Evolutionary conservation across 2,888 invertebrate genomes (phyloP).

Genomic region (Phyllotreta cruciferae): DNA sequence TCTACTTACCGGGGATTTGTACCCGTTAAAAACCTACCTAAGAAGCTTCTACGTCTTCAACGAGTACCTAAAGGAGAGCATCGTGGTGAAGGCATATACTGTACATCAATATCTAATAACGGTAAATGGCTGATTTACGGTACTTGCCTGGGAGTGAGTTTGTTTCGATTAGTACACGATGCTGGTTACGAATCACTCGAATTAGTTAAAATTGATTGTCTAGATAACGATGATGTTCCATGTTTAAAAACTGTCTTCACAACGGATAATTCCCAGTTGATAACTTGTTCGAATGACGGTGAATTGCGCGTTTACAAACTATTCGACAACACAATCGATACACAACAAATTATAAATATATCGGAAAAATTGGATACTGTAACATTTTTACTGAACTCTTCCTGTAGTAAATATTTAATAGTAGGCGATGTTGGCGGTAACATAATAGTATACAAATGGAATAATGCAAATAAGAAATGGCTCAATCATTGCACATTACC

Average conservation of each 20-base stretch:
- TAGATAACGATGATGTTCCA: conserved; percentile 42
- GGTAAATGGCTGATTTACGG: conserved; percentile 80
- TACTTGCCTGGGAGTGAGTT: conserved; percentile 69
- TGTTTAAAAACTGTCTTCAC: conserved; percentile 59
- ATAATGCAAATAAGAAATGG: conserved; percentile 55
- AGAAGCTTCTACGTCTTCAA: conserved; percentile 73
- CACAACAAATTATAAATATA: conserved; percentile 59
- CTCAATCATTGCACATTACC: conserved; percentile 70
- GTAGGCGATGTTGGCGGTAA: conserved; percentile 71
- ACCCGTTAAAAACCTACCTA: conserved; percentile 64
- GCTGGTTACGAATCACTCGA: conserved; percentile 44
- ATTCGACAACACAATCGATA: conserved; percentile 51
- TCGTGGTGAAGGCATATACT: conserved; percentile 71
- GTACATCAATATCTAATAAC: conserved; percentile 73
- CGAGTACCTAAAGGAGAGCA: conserved; percentile 60
- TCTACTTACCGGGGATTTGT: conserved; percentile 54
- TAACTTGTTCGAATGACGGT: conserved; percentile 58
- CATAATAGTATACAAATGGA: conserved; percentile 69
- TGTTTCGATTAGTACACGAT: conserved; percentile 66
- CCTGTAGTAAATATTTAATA: conserved; percentile 69
- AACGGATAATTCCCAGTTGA: conserved; percentile 57
- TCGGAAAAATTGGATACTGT: conserved; percentile 67
- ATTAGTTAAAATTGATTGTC: conserved; percentile 54
- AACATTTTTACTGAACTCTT: conserved; percentile 62
- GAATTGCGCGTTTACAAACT: conserved; percentile 59